Base-by-base conservation (phyloP, 2,888 invertebrate species). In the Philereme transversata region DNA sequence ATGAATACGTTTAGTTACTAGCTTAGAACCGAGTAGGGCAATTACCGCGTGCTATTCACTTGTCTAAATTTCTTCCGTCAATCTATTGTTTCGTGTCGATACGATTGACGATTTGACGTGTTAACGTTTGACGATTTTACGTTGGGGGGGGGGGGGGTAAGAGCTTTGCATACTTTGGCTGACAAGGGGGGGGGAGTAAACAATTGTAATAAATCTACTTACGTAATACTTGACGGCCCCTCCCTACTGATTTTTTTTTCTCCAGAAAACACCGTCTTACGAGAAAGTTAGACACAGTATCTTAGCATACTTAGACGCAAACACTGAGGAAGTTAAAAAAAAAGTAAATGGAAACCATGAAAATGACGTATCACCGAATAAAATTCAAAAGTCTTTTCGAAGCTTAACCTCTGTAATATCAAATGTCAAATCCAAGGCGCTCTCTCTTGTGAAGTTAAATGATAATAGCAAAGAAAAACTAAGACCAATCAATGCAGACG, bases 371-470 rank as follows among this genome's bases (percentile, higher is more conserved):
- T 86, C 88, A 9, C 82, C 90, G 5, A 82, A 71, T 53, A 88
- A 82, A 73, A 65, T 70, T 43, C 67, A 73, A 4, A 86, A 82
- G 66, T 59, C 82, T 36, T 85, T 86, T 57, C 72, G 72, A 61
- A 88, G 83, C 60, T 66, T 93, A 9, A 86, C 90, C 22, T 91
- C 92, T 60, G 84, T 93, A 11, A 81, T 93, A 67, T 93, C 89
- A 2, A 93, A 92, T 63, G 93, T 93, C 0, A 94, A 93, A 79
- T 88, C 84, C 54, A 93, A 91, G 74, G 91, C 93, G 11, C 76
- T 93, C 60, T 93, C 92, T 56, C 81, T 93, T 9, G 88, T 93
- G 3, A 93, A 91, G 77, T 71, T 84, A 43, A 87, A 80, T 65
- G 90, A 91, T 51, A 61, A 65, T 22, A 78, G 69, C 50, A 86